Percentiles rank a stretch among this genome's conserved stretches.
These are phyloP conservation scores for Mylabris sibirica DNA, from an alignment of 2,888 invertebrate species.

Conservation along the genomic window DNA sequence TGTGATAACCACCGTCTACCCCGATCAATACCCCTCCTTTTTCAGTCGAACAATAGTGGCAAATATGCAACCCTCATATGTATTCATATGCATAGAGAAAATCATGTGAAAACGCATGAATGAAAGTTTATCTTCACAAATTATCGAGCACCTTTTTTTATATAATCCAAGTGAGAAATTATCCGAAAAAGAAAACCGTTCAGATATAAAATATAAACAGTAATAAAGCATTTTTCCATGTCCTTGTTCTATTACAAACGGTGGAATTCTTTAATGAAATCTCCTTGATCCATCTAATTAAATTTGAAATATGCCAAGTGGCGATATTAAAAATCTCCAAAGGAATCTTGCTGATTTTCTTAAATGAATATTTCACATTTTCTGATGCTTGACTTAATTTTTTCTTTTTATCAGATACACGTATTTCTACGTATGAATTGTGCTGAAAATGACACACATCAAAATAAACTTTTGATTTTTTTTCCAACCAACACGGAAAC, in stretches of 20 bases:
- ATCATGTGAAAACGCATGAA: constrained; percentile 16
- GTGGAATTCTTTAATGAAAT: constrained; percentile 33
- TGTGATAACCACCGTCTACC: constrained; percentile 33
- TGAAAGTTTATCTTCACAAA: constrained; percentile 6
- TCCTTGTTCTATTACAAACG: constrained; percentile 8
- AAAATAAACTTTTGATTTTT: neutral
- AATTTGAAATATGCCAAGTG: constrained; percentile 30
- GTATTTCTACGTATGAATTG: neutral
- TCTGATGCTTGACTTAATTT: neutral
- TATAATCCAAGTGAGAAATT: neutral
- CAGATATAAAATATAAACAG: neutral
- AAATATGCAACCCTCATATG: constrained; percentile 21
- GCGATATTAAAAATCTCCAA: constrained; percentile 18
- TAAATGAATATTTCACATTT: neutral
- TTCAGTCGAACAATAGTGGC: constrained; percentile 27
- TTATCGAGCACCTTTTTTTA: constrained; percentile 1
- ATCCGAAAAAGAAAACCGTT: neutral
- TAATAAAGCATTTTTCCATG: constrained; percentile 5
- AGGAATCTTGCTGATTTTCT: neutral
- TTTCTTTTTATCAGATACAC: neutral
- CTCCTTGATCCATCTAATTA: constrained; percentile 29
- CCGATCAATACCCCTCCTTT: constrained; percentile 34
- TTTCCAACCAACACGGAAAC: neutral
- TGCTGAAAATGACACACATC: neutral
- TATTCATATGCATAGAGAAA: constrained; percentile 1